Evolutionary conservation across 2,888 invertebrate species (phyloP), one percentile per base, ranked within the genome.

Genomic region (Brachyptera putata): DNA sequence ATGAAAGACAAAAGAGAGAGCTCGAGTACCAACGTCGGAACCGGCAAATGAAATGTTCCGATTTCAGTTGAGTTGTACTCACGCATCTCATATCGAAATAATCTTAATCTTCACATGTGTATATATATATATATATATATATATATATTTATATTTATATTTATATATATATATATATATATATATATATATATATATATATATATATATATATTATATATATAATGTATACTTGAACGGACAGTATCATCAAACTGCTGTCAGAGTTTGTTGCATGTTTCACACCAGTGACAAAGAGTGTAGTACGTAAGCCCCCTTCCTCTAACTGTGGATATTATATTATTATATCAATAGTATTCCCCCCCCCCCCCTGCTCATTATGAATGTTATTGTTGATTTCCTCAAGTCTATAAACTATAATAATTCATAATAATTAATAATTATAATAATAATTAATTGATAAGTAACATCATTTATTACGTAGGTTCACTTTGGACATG

Each of bases 221-320:
- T n/a, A n/a, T n/a, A n/a, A n/a, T n/a, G n/a, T n/a, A n/a, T n/a
- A n/a, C n/a, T n/a, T n/a, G n/a, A n/a, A n/a, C n/a, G 24, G 63
- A 61, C 61, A 61, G 63, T 46, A 53, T 49, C 50, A 36, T 56
- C 34, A 43, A 16, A 48, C 63, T n/a, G n/a, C n/a, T 57, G 60
- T 61, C 62, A 53, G n/a, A n/a, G n/a, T 59, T 64, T 64, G 64
- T 64, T 64, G 64, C 64, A 64, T 64, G 64, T 64, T 64, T 64
- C 57, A n/a, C n/a, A 63, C 58, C 59, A 61, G 60, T 61, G 53
- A 55, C 61, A 61, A 61, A 56, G 58, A 58, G n/a, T 61, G 62
- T 64, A 64, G 61, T 56, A 48, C n/a, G 49, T 53, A 61, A 55
- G 56, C 61, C 50, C 57, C 49, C 39, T 58, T 50, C 57, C 49